Conservation (phyloP, 2,113 vertebrate genomes). For the Rhipidura dahli region DNA sequence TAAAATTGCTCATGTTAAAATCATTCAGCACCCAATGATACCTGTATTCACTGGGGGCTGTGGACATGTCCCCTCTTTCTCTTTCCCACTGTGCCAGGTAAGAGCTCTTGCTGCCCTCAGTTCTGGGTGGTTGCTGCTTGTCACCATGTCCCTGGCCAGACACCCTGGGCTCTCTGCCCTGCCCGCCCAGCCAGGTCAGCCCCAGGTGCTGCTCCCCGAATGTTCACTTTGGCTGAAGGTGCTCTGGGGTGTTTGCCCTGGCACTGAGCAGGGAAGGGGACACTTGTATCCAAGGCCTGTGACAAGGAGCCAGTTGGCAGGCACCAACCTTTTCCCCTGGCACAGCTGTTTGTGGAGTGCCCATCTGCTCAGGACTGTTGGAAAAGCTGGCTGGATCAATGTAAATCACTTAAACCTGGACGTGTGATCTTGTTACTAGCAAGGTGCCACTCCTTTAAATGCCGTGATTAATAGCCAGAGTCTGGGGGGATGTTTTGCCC, state of each 20-base stretch:
- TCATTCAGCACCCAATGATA: not conserved
- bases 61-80: not conserved
- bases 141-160: not conserved
- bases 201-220: not conserved
- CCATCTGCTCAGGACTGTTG: not conserved
- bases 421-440: not conserved
- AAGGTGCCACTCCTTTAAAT: constrained; percentile 1
- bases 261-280: not conserved
- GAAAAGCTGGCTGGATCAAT: constrained; percentile 2
- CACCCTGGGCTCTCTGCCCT: accelerated
- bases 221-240: not conserved
- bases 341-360: not conserved
- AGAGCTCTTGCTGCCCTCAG: not conserved
- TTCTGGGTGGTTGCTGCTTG: not conserved
- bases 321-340: not conserved
- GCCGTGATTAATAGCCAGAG: not conserved
- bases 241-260: not conserved
- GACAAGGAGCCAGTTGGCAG: not conserved
- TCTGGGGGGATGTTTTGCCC: not conserved
- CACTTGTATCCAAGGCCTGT: not conserved
- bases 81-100: not conserved
- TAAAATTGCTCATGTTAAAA: not conserved
- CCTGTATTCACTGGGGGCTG: not conserved
- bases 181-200: not conserved
- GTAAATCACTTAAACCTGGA: constrained; percentile 7